phyloP scores from a whole-genome alignment of 2,888 invertebrate genomes.

The Apamea anceps region DNA sequence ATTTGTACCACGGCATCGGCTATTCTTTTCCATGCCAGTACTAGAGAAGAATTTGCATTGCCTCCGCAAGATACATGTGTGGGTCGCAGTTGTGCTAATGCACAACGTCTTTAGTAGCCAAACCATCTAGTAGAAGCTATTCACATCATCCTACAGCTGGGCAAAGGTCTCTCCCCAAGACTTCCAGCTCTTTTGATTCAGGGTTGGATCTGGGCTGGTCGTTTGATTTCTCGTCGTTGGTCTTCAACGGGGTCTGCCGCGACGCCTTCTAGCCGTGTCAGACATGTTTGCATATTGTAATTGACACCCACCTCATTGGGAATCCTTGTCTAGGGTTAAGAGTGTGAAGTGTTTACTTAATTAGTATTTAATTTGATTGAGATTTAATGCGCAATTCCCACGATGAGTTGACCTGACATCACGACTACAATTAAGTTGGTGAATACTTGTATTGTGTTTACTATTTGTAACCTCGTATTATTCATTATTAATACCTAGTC shows the following conservation, averaged over 20 bases:
- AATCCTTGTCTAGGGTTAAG: neutral
- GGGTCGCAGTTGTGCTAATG: neutral
- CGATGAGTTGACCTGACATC: constrained; percentile 28
- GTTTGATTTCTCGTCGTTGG: neutral
- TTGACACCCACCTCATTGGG: neutral
- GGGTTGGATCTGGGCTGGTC: neutral
- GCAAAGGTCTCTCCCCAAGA: neutral
- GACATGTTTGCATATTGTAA: neutral
- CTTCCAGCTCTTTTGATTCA: neutral
- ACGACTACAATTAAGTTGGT: neutral
- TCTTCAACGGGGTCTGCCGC: neutral
- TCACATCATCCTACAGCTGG: neutral
- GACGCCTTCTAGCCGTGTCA: neutral
- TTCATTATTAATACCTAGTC: neutral
- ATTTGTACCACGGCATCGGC: neutral
- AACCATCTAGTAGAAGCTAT: neutral
- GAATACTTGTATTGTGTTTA: constrained; percentile 9
- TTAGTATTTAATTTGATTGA: constrained; percentile 41
- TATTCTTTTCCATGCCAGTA: neutral
- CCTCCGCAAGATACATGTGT: neutral
- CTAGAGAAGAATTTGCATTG: neutral
- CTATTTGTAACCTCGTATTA: neutral
- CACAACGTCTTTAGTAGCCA: neutral
- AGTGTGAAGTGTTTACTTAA: constrained; percentile 31
- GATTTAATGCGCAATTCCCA: constrained; percentile 35